A percentile compares a stretch with the other conserved stretches of the same genome.
These are phyloP conservation scores for Mimachlamys varia DNA, from an alignment of 2,888 invertebrate genomes.

Conservation along the genomic window DNA sequence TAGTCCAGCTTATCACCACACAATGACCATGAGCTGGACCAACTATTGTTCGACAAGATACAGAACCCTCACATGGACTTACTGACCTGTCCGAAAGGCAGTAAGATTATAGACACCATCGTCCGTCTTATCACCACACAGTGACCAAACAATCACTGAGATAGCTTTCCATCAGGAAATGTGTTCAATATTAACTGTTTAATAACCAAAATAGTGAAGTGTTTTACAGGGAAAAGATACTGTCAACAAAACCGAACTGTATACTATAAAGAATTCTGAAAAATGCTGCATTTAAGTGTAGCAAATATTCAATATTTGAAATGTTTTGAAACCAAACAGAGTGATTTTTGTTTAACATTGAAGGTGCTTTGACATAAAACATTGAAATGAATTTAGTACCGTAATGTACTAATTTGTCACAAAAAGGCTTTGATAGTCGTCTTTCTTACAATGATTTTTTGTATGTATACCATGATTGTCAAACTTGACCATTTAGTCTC, in stretches of 20 bases:
- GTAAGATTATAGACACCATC: constrained; percentile 75
- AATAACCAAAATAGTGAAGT: neutral
- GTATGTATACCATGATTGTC: no score
- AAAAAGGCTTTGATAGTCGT: no score
- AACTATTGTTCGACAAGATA: constrained; percentile 76
- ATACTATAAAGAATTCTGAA: no score
- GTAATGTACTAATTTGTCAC: no score
- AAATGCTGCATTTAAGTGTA: no score
- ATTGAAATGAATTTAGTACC: no score
- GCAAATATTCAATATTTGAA: neutral
- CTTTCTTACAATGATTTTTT: no score
- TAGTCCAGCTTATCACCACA: constrained; percentile 75
- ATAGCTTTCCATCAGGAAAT: neutral
- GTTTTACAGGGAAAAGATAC: neutral
- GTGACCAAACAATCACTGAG: constrained; percentile 49
- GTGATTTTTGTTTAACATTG: no score
- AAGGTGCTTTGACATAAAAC: no score
- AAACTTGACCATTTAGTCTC: no score
- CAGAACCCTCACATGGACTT: constrained; percentile 76
- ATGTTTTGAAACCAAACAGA: neutral
- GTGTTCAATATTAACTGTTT: neutral
- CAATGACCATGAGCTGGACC: constrained; percentile 75
- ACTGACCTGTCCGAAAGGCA: constrained; percentile 75
- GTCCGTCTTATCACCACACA: constrained; percentile 76
- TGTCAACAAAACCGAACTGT: neutral